phyloP scores from a whole-genome alignment of 2,888 invertebrate species.

The Rosalia funebris region DNA sequence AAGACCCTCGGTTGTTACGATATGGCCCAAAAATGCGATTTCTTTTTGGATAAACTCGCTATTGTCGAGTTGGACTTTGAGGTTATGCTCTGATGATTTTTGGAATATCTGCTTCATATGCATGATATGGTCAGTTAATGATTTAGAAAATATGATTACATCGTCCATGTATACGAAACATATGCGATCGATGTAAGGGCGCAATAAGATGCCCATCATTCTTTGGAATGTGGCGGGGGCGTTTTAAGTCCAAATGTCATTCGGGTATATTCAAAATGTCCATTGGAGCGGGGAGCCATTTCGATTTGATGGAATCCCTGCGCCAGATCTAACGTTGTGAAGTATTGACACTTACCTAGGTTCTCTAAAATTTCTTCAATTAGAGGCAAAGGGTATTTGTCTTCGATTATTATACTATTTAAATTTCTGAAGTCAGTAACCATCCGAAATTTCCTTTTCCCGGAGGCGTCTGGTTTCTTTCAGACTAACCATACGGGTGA shows the following conservation, averaged over 20 bases:
- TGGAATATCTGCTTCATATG: too few relatives aligned
- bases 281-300: not conserved
- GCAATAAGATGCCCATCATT: too few relatives aligned
- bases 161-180: too few relatives aligned
- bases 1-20: too few relatives aligned
- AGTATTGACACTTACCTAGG: not conserved
- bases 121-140: too few relatives aligned
- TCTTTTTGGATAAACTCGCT: too few relatives aligned
- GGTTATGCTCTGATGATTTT: too few relatives aligned
- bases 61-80: too few relatives aligned
- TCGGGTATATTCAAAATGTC: not conserved
- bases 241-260: conserved; percentile 2
- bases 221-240: conserved; percentile 1
- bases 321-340: not conserved
- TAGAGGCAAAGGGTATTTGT: not conserved
- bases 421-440: not conserved
- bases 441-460: not conserved
- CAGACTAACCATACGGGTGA: not conserved
- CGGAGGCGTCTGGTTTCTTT: not conserved
- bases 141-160: too few relatives aligned
- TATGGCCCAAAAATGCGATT: too few relatives aligned
- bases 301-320: not conserved
- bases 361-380: not conserved
- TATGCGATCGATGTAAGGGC: too few relatives aligned
- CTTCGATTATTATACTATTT: not conserved